Percentiles rank a stretch among this genome's conserved stretches.
phyloP scores from a whole-genome alignment of 2,888 invertebrate genomes.

The Meloe dianella region DNA sequence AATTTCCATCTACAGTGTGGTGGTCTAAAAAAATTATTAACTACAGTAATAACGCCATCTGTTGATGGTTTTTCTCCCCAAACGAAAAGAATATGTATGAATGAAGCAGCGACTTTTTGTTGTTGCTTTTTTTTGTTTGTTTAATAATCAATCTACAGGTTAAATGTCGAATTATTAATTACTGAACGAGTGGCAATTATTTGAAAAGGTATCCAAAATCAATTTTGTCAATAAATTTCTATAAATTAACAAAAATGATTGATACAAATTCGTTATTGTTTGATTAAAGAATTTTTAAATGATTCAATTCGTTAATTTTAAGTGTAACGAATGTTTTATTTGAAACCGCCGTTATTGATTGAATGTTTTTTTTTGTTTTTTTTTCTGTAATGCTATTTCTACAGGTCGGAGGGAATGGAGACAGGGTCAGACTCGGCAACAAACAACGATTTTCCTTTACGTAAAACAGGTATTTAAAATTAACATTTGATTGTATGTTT shows the following conservation, averaged over 20 bases:
- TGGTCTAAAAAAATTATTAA: neutral
- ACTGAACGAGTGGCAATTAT: neutral
- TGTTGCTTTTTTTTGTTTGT: neutral
- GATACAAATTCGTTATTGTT: too few relatives aligned
- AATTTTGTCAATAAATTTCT: neutral
- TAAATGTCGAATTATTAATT: neutral
- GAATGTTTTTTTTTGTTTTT: slow-evolving; percentile 3
- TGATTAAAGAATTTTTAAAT: too few relatives aligned
- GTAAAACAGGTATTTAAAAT: slow-evolving; percentile 84
- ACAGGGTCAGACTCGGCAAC: slow-evolving; percentile 65
- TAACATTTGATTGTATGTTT: neutral
- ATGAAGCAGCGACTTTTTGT: neutral
- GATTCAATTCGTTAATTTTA: too few relatives aligned
- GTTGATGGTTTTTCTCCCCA: neutral
- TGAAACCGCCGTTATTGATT: slow-evolving; percentile 9
- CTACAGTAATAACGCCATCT: neutral
- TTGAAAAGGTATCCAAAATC: neutral
- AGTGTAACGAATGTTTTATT: too few relatives aligned
- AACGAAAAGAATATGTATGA: neutral
- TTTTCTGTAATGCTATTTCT: slow-evolving; percentile 34
- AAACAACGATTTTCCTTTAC: slow-evolving; percentile 81
- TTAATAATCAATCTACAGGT: neutral
- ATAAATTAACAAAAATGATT: too few relatives aligned
- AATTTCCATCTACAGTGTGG: too few relatives aligned
- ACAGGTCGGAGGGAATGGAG: slow-evolving; percentile 61